Conservation (phyloP, 2,888 invertebrate species). For the Chalcosyrphus nemorum region DNA sequence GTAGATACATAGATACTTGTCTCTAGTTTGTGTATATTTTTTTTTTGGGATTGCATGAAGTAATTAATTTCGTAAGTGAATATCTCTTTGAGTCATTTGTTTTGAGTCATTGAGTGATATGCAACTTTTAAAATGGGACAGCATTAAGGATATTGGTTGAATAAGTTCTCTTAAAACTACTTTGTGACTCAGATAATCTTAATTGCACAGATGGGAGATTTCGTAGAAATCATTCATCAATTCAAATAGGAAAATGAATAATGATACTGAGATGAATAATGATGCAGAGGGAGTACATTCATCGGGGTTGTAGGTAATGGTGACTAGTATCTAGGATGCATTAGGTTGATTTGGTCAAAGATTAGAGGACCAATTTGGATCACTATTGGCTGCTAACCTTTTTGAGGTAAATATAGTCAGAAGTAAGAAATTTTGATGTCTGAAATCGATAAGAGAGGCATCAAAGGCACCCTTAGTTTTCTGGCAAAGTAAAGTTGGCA, state of each 20-base stretch:
- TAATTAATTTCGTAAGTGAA: slow-evolving; percentile 2
- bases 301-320: background rate
- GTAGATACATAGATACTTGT: slow-evolving; percentile 4
- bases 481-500: too few species aligned
- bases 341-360: too few species aligned
- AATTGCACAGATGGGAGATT: background rate
- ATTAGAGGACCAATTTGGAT: too few species aligned
- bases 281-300: too few species aligned
- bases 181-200: background rate
- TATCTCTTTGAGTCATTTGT: background rate
- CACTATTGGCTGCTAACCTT: too few species aligned
- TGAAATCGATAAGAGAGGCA: too few species aligned
- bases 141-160: background rate
- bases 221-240: background rate
- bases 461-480: too few species aligned
- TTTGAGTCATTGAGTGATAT: slow-evolving; percentile 11
- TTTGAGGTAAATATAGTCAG: too few species aligned
- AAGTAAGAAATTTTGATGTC: too few species aligned
- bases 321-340: too few species aligned
- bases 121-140: background rate
- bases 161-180: background rate
- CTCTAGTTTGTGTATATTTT: background rate
- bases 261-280: background rate
- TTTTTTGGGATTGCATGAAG: background rate
- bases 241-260: background rate